Evolutionary conservation across 2,113 vertebrate genomes (phyloP).

Genomic region (Podilymbus podiceps): DNA sequence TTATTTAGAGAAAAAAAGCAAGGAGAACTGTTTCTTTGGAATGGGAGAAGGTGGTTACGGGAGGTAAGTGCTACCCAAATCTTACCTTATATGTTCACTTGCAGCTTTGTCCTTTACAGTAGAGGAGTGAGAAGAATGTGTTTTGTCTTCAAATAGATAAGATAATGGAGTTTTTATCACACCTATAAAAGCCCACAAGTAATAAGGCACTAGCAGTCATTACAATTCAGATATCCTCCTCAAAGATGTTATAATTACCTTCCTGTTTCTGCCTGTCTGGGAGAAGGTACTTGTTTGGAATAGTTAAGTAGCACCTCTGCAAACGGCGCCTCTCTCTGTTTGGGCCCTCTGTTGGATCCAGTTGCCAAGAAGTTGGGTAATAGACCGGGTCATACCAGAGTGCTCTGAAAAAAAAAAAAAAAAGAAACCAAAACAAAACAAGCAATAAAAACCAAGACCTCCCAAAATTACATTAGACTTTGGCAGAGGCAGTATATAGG

Average conservation of each 20-base stretch:
- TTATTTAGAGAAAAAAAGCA: neutral
- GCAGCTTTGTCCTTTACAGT: conserved; percentile 99
- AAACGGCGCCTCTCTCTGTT: conserved; percentile 93
- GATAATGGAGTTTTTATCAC: conserved; percentile 84
- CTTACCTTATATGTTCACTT: conserved; percentile 94
- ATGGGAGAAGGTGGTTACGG: neutral
- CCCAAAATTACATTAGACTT: neutral
- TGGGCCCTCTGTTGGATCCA: conserved; percentile 95
- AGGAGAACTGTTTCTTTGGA: neutral
- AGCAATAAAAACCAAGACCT: too few relatives aligned
- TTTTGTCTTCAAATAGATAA: conserved; percentile 97
- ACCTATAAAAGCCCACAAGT: conserved; percentile 69
- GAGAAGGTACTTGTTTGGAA: conserved; percentile 97
- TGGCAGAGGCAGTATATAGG: neutral
- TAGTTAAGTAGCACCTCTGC: conserved; percentile 95
- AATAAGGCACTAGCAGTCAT: neutral
- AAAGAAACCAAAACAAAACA: too few relatives aligned
- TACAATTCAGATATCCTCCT: neutral
- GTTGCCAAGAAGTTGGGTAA: conserved; percentile 94
- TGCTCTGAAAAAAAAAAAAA: conserved; percentile 73
- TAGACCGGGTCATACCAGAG: conserved; percentile 93
- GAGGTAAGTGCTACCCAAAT: neutral
- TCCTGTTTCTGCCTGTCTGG: conserved; percentile 89
- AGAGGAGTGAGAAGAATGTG: conserved; percentile 94
- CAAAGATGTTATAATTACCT: conserved; percentile 71